These are phyloP conservation scores for Notocelia uddmanniana DNA, from an alignment of 2,888 invertebrate genomes.

Conservation along the genomic window DNA sequence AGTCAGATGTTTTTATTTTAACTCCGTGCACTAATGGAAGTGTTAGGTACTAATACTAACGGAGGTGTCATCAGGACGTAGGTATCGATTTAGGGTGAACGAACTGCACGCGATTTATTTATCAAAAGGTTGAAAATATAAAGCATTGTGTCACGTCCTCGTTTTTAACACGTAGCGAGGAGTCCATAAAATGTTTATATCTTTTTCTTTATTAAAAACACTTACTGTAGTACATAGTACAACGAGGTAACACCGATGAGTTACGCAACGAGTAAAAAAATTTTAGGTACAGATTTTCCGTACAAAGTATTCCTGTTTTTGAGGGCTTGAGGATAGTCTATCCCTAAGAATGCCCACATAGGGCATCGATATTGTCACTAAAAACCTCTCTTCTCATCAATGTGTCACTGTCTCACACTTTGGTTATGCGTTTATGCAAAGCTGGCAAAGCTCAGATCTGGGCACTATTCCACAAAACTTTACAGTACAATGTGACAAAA, in stretches of 20 bases:
- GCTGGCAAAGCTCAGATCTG: too few species aligned
- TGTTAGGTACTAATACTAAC: neutral
- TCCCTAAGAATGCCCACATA: too few species aligned
- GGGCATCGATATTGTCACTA: too few species aligned
- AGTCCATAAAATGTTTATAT: neutral
- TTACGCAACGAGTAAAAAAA: neutral
- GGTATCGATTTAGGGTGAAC: conserved; percentile 27
- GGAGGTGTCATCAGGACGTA: conserved; percentile 15
- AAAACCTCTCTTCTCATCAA: too few species aligned
- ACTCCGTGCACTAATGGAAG: neutral
- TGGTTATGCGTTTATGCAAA: too few species aligned
- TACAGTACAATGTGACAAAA: too few species aligned
- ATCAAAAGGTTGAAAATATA: conserved; percentile 5
- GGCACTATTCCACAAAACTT: too few species aligned
- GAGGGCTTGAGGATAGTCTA: too few species aligned
- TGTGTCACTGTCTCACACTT: too few species aligned
- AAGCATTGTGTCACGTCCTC: conserved; percentile 15
- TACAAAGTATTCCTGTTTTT: too few species aligned
- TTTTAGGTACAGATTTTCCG: neutral
- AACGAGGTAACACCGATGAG: neutral
- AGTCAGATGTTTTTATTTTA: too few species aligned
- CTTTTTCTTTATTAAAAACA: neutral
- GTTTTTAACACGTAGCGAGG: neutral
- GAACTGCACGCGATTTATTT: conserved; percentile 32
- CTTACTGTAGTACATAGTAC: neutral